Percentiles rank a stretch among this genome's conserved stretches.
These are phyloP conservation scores for Drosophila pruinosa DNA, from an alignment of 1,140 invertebrate species.

Conservation along the genomic window DNA sequence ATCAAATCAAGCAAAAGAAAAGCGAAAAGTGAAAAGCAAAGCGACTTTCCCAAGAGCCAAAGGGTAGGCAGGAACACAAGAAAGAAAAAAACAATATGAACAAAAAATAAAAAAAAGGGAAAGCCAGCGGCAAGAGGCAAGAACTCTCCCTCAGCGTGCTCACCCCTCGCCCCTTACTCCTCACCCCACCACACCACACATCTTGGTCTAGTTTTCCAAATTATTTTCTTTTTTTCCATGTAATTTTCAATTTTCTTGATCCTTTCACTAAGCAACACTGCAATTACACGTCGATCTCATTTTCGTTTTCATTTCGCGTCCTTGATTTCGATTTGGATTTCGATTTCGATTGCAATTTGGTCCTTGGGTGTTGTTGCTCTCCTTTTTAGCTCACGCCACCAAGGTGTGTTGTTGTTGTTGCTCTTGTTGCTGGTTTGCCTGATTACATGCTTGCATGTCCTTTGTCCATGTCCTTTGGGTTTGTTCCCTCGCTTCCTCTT, in stretches of 20 bases:
- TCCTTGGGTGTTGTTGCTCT: slow-evolving; percentile 17
- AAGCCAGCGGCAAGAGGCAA: no score
- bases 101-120: neutral
- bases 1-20: slow-evolving; percentile 72
- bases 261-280: slow-evolving; percentile 46
- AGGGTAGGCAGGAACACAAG: slow-evolving; percentile 28
- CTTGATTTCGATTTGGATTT: slow-evolving; percentile 48
- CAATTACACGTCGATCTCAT: slow-evolving; percentile 53
- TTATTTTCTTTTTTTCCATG: slow-evolving; percentile 9
- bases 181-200: slow-evolving; percentile 8
- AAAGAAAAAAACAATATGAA: slow-evolving; percentile 9
- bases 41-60: slow-evolving; percentile 66
- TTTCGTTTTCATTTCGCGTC: slow-evolving; percentile 48
- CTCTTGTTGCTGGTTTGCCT: neutral
- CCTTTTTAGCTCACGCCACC: slow-evolving; percentile 31
- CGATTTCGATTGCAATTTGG: slow-evolving; percentile 42
- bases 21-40: slow-evolving; percentile 51
- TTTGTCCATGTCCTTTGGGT: slow-evolving; percentile 14
- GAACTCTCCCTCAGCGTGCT: slow-evolving; percentile 13
- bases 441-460: slow-evolving; percentile 24
- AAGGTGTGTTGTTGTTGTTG: slow-evolving; percentile 7
- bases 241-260: slow-evolving; percentile 12
- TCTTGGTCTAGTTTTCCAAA: slow-evolving; percentile 60
- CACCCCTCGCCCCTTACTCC: slow-evolving; percentile 60
- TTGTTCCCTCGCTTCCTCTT: slow-evolving; percentile 28